Conservation (phyloP, 2,113 vertebrate genomes). For the Urocynchramus pylzowi region DNA sequence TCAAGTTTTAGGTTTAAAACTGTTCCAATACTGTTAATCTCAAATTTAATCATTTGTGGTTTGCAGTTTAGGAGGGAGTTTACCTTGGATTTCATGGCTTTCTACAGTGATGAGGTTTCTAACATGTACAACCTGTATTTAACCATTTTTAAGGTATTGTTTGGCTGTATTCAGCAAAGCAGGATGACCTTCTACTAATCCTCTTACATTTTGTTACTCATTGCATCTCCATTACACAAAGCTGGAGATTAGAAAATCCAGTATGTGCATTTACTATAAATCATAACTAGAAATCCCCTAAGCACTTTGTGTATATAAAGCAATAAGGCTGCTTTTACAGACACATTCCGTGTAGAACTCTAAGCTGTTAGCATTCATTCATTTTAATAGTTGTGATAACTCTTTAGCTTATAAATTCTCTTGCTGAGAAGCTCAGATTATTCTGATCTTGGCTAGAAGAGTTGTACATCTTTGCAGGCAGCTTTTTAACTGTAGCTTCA, state of each 20-base stretch:
- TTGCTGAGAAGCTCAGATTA: background rate
- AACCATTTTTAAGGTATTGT: background rate
- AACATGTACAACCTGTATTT: background rate
- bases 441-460: background rate
- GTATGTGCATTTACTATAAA: slow-evolving; percentile 10
- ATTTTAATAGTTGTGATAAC: background rate
- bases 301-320: background rate
- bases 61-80: background rate
- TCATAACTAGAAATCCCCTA: slow-evolving; percentile 26
- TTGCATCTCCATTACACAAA: slow-evolving; percentile 41
- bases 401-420: background rate
- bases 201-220: slow-evolving; percentile 18
- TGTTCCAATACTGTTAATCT: background rate
- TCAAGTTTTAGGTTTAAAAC: background rate
- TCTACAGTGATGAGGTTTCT: background rate
- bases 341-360: background rate
- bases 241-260: slow-evolving; percentile 32
- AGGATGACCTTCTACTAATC: slow-evolving; percentile 47
- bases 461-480: background rate
- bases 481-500: background rate
- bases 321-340: background rate
- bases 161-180: background rate
- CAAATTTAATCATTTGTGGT: background rate
- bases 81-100: background rate
- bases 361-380: background rate